phyloP scores from a whole-genome alignment of 2,888 invertebrate species.

The Mythimna vitellina region DNA sequence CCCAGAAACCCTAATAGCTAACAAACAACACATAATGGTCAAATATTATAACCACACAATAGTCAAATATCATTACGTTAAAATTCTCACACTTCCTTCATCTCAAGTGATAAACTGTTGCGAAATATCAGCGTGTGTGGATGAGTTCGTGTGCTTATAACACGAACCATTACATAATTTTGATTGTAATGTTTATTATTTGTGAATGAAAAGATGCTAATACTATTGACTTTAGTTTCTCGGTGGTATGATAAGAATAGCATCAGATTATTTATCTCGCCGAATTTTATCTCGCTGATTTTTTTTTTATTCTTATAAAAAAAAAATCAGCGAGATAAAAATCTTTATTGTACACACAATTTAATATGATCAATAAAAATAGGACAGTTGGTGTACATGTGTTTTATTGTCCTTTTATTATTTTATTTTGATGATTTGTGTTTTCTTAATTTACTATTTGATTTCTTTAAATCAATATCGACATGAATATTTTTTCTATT shows the following conservation, averaged over 20 bases:
- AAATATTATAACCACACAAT: constrained; percentile 22
- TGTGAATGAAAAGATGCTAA: neutral
- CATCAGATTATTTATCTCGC: too few species aligned
- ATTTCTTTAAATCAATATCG: too few species aligned
- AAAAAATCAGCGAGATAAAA: too few species aligned
- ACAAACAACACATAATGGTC: constrained; percentile 26
- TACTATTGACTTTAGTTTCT: neutral
- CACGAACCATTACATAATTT: constrained; percentile 27
- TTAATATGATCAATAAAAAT: too few species aligned
- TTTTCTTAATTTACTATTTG: too few species aligned
- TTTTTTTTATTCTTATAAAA: too few species aligned
- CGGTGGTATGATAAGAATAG: neutral
- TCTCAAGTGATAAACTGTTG: constrained; percentile 14
- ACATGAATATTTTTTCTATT: too few species aligned
- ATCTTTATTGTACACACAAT: too few species aligned
- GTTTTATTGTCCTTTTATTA: too few species aligned
- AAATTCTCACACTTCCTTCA: constrained; percentile 20
- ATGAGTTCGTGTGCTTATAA: constrained; percentile 9
- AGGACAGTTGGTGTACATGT: too few species aligned
- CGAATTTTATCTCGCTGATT: too few species aligned
- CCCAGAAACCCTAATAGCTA: constrained; percentile 36
- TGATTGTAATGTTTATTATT: constrained; percentile 24
- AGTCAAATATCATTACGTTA: neutral
- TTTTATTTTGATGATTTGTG: too few species aligned
- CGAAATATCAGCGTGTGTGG: constrained; percentile 12